A percentile compares a stretch with the other conserved stretches of the same genome.
These are phyloP conservation scores for Ostrea edulis DNA, from an alignment of 1,140 invertebrate genomes.

Conservation along the genomic window DNA sequence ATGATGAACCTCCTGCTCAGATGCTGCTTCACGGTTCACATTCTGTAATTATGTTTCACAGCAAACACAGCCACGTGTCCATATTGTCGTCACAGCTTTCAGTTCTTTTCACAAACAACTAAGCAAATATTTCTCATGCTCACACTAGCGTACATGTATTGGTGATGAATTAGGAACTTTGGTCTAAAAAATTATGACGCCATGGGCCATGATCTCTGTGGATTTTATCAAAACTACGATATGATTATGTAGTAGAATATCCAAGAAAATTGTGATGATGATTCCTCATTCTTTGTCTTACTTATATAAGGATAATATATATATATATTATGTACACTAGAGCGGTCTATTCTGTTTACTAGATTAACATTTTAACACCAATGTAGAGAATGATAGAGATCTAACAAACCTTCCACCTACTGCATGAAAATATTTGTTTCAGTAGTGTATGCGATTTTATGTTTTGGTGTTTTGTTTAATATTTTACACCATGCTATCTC, in stretches of 20 bases:
- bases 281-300: background rate
- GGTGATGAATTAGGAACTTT: background rate
- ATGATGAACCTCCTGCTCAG: background rate
- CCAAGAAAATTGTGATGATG: background rate
- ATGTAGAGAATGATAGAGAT: conserved; percentile 15
- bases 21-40: background rate
- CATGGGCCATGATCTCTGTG: background rate
- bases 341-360: background rate
- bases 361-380: conserved; percentile 20
- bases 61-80: background rate
- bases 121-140: background rate
- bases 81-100: background rate
- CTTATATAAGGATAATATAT: background rate
- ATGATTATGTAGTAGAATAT: background rate
- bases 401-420: background rate
- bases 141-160: background rate
- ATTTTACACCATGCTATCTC: conserved; percentile 24
- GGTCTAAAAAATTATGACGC: background rate
- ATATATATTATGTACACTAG: too few relatives aligned
- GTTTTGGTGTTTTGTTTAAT: conserved; percentile 1
- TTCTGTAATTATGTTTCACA: background rate
- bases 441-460: conserved; percentile 16
- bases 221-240: background rate
- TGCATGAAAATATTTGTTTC: conserved; percentile 11
- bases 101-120: background rate